Conservation (phyloP, 2,797 vertebrate species). For the Trachops cirrhosus region DNA sequence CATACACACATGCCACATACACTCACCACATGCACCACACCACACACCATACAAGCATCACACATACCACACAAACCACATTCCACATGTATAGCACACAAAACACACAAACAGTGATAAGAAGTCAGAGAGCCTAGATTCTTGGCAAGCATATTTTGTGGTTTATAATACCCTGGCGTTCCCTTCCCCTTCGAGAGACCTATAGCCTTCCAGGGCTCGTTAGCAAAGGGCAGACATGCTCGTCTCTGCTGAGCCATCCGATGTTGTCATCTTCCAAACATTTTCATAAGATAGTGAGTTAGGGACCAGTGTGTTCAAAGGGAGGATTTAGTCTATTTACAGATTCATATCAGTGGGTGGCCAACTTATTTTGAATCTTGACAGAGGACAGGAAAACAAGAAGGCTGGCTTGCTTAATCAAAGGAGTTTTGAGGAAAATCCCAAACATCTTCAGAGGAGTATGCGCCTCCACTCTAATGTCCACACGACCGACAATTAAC, state of each 20-base stretch:
- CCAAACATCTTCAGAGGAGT: not conserved
- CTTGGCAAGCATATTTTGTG: not conserved
- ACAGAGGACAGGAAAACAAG: conserved; percentile 44
- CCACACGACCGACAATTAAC: not conserved
- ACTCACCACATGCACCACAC: not conserved
- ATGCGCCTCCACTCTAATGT: not conserved
- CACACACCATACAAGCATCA: not conserved
- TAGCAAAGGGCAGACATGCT: not conserved
- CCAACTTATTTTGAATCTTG: conserved; percentile 30
- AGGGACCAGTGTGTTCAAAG: conserved; percentile 64
- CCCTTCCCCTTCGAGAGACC: not conserved
- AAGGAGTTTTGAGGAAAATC: conserved; percentile 38
- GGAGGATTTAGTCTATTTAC: conserved; percentile 69
- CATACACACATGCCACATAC: not conserved
- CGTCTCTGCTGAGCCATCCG: conserved; percentile 3
- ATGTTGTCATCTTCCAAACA: conserved; percentile 55
- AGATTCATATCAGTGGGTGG: conserved; percentile 60
- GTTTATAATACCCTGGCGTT: not conserved
- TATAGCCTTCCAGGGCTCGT: not conserved
- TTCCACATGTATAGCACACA: not conserved
- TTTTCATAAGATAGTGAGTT: conserved; percentile 62
- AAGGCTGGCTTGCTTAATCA: conserved; percentile 22
- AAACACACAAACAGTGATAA: not conserved
- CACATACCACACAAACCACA: not conserved
- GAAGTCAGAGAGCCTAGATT: not conserved